These are phyloP conservation scores for Leucophenga varia DNA, from an alignment of 1,140 invertebrate genomes.

Conservation along the genomic window DNA sequence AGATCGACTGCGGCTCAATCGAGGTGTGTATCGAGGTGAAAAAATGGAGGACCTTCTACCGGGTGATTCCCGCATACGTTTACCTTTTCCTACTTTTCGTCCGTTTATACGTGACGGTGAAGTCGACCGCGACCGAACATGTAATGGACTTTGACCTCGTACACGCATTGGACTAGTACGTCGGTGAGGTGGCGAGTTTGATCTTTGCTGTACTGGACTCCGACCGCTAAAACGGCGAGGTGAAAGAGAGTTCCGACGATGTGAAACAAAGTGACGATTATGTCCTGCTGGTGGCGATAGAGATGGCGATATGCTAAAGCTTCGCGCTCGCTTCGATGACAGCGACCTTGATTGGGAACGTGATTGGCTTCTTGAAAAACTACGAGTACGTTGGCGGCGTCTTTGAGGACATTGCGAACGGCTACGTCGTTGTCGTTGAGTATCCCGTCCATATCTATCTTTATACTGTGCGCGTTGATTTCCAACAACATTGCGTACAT, in stretches of 20 bases:
- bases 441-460: conserved; percentile 80
- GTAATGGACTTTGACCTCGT: conserved; percentile 31
- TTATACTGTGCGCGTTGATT: conserved; percentile 60
- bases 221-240: background rate
- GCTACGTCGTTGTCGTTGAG: conserved; percentile 56
- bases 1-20: conserved; percentile 35
- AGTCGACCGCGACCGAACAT: conserved; percentile 35
- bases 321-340: conserved; percentile 39
- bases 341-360: conserved; percentile 30
- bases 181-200: no score
- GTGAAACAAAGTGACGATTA: no score
- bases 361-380: conserved; percentile 30
- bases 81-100: conserved; percentile 17
- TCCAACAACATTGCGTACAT: conserved; percentile 77
- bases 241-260: conserved; percentile 9
- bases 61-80: conserved; percentile 32
- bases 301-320: conserved; percentile 43
- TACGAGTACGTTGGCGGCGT: conserved; percentile 25
- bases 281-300: conserved; percentile 18
- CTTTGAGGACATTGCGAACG: conserved; percentile 28
- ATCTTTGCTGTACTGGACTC: no score
- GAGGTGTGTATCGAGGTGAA: conserved; percentile 35
- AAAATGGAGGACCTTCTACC: background rate
- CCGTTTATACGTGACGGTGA: conserved; percentile 38
- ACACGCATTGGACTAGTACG: conserved; percentile 22